Percentiles rank a stretch among this genome's conserved stretches.
These are phyloP conservation scores for Moxostoma hubbsi DNA, from an alignment of 2,797 vertebrate species.

Conservation along the genomic window DNA sequence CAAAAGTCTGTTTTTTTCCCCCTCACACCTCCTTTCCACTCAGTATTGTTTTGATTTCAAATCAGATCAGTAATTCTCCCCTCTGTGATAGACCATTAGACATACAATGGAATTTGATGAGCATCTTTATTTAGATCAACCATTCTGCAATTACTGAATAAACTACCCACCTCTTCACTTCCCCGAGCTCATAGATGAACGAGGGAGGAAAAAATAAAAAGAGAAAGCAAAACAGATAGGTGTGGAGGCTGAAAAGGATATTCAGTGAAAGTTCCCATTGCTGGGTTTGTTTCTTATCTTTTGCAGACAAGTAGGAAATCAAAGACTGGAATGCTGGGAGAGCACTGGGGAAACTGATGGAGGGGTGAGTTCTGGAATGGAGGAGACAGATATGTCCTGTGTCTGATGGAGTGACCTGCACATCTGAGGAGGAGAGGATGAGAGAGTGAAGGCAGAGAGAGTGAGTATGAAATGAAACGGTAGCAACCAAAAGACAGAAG, in stretches of 20 bases:
- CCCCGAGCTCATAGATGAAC: conserved; percentile 48
- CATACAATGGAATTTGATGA: conserved; percentile 68
- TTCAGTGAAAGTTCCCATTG: conserved; percentile 63
- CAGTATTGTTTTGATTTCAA: conserved; percentile 58
- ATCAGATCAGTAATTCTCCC: conserved; percentile 62
- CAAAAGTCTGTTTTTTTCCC: conserved; percentile 39
- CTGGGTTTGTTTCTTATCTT: conserved; percentile 63
- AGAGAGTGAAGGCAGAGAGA: conserved; percentile 40
- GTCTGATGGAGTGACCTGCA: conserved; percentile 58
- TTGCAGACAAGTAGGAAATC: conserved; percentile 64
- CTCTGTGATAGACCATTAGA: conserved; percentile 66
- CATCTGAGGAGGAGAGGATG: conserved; percentile 51
- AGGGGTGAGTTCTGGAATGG: conserved; percentile 54
- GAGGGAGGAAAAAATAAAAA: conserved; percentile 50
- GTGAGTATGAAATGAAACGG: conserved; percentile 50
- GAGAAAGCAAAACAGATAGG: conserved; percentile 63
- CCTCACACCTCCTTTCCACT: conserved; percentile 45
- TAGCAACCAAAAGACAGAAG: conserved; percentile 25
- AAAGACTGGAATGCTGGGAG: conserved; percentile 48
- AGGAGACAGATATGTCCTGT: conserved; percentile 57
- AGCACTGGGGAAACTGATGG: conserved; percentile 39
- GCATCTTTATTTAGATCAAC: conserved; percentile 70
- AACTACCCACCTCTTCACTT: conserved; percentile 67
- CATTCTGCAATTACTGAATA: conserved; percentile 65
- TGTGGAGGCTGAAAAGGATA: conserved; percentile 65